A percentile compares a stretch with the other conserved stretches of the same genome.
These are phyloP conservation scores for Alcedo quadribrachys DNA, from an alignment of 2,797 vertebrate species.

Conservation along the genomic window DNA sequence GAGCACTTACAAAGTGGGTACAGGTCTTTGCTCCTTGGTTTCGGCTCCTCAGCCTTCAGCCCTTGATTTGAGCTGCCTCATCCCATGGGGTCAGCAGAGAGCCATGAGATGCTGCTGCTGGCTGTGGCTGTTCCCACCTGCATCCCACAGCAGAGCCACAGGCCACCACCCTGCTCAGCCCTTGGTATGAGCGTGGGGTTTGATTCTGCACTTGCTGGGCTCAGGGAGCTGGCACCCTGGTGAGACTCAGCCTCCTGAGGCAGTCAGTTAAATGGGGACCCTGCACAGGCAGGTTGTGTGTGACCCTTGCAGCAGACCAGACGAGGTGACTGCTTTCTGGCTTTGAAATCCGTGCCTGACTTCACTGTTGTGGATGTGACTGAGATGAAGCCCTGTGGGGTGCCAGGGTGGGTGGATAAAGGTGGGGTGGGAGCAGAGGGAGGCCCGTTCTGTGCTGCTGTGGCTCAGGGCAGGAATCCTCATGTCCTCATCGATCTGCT, in stretches of 20 bases:
- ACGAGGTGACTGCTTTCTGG: background rate
- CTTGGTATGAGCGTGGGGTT: fast-evolving
- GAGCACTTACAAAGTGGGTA: fast-evolving
- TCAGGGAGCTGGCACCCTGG: background rate
- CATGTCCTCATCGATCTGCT: background rate
- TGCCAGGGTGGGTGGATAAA: background rate
- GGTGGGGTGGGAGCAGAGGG: background rate
- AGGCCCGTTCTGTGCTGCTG: background rate
- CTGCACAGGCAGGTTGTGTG: background rate
- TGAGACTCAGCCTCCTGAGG: no score
- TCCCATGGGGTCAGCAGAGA: fast-evolving
- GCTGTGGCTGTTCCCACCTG: background rate
- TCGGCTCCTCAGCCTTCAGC: background rate
- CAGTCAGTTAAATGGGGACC: fast-evolving
- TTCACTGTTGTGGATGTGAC: background rate
- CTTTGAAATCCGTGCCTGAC: background rate
- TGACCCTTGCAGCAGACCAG: background rate
- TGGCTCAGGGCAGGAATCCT: background rate
- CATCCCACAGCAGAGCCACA: background rate
- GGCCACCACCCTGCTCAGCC: background rate
- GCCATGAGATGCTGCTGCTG: fast-evolving
- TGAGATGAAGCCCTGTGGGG: background rate
- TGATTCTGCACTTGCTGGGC: fast-evolving
- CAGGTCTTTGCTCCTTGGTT: background rate
- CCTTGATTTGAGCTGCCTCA: fast-evolving